A percentile compares a stretch with the other conserved stretches of the same genome.
These are phyloP conservation scores for Gymnobelideus leadbeateri DNA, from an alignment of 2,113 vertebrate species.

Conservation along the genomic window DNA sequence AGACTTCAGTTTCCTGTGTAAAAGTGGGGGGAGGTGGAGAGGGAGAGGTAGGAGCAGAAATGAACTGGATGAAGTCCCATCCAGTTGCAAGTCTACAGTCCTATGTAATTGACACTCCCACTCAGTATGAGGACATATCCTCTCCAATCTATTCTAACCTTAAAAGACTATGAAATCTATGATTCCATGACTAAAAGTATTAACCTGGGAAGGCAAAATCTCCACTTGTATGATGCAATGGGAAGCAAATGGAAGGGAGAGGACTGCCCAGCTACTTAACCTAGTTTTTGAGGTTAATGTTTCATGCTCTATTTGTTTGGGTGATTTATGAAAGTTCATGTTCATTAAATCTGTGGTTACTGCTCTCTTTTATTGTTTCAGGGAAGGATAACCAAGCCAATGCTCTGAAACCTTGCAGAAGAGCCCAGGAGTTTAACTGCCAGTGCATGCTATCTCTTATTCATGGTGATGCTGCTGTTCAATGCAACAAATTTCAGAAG, in stretches of 20 bases:
- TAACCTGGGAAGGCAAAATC: background rate
- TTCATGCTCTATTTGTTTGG: slow-evolving; percentile 53
- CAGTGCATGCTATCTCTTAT: slow-evolving; percentile 55
- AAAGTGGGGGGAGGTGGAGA: background rate
- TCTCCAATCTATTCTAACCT: background rate
- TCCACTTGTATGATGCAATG: background rate
- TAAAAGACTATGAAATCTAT: background rate
- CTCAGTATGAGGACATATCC: background rate
- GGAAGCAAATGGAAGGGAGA: background rate
- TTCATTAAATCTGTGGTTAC: slow-evolving; percentile 77
- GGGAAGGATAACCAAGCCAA: slow-evolving; percentile 71
- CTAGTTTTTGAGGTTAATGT: slow-evolving; percentile 57
- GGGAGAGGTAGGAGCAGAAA: background rate
- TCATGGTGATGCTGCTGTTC: background rate
- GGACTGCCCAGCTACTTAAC: background rate
- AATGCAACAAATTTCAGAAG: background rate
- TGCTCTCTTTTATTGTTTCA: slow-evolving; percentile 75
- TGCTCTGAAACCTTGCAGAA: slow-evolving; percentile 63
- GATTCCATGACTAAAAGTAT: background rate
- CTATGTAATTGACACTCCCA: background rate
- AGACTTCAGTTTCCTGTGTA: background rate
- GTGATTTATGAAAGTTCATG: slow-evolving; percentile 72
- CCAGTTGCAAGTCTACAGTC: background rate
- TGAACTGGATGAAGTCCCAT: background rate
- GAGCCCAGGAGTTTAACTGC: slow-evolving; percentile 68